phyloP scores from a whole-genome alignment of 2,113 vertebrate genomes.

The Xenopus tropicalis region UCB_Xtro_10.0 CM004445.2:58194001-58194500 shows the following conservation, averaged over 20 bases:
- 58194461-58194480: background rate
- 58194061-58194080: too few relatives aligned
- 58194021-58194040: too few relatives aligned
- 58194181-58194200: background rate
- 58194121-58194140: too few relatives aligned
- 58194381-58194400: constrained; percentile 18
- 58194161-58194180: too few relatives aligned
- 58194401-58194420: background rate
- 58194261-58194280: constrained; percentile 7
- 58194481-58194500: background rate
- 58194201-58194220: background rate
- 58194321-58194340: constrained; percentile 37
- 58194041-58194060: too few relatives aligned
- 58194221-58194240: constrained; percentile 17
- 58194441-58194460: background rate
- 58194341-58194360: constrained; percentile 27
- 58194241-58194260: constrained; percentile 30
- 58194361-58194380: constrained; percentile 5
- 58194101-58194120: too few relatives aligned
- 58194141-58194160: too few relatives aligned
- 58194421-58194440: background rate
- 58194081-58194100: too few relatives aligned
- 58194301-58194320: constrained; percentile 37
- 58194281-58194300: constrained; percentile 25
- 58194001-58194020: too few relatives aligned